Percentiles rank a stretch among this genome's conserved stretches.
Conservation (phyloP, 2,888 invertebrate species). For the Silvanus unidentatus region DNA sequence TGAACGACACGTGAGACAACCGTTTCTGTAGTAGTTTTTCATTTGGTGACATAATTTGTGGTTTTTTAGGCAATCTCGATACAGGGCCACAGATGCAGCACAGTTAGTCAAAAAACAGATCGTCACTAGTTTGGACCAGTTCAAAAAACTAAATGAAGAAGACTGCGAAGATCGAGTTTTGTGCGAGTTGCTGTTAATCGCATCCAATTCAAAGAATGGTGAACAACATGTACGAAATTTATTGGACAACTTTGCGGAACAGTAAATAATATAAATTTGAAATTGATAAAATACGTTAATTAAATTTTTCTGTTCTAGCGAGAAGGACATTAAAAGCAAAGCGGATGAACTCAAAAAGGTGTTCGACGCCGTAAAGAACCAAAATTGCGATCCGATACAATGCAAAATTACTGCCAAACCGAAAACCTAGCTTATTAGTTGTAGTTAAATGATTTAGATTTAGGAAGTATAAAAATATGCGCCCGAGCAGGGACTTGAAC, state of each 20-base stretch:
- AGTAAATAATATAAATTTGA: constrained; percentile 26
- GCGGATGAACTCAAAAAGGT: constrained; percentile 38
- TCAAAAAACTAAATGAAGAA: constrained; percentile 27
- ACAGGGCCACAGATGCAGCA: constrained; percentile 18
- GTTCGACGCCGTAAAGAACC: constrained; percentile 39
- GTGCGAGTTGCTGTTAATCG: constrained; percentile 37
- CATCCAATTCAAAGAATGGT: constrained; percentile 33
- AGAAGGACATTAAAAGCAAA: constrained; percentile 32
- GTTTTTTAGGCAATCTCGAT: constrained; percentile 24
- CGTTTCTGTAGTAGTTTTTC: constrained; percentile 13
- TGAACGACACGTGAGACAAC: constrained; percentile 42
- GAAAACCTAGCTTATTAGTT: no score
- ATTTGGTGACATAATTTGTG: constrained; percentile 2
- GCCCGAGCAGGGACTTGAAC: constrained; percentile 72
- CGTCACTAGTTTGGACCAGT: constrained; percentile 26
- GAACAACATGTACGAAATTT: constrained; percentile 37
- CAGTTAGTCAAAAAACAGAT: constrained; percentile 22
- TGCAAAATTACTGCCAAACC: constrained; percentile 28
- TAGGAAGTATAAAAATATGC: constrained; percentile 44
- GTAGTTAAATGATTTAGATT: background rate
- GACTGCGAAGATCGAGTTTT: constrained; percentile 39
- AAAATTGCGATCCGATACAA: constrained; percentile 35
- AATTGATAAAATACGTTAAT: no score
- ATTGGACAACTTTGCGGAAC: constrained; percentile 35
- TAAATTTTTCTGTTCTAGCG: constrained; percentile 34